phyloP scores from a whole-genome alignment of 1,140 invertebrate species.

The Papilio glaucus region DNA sequence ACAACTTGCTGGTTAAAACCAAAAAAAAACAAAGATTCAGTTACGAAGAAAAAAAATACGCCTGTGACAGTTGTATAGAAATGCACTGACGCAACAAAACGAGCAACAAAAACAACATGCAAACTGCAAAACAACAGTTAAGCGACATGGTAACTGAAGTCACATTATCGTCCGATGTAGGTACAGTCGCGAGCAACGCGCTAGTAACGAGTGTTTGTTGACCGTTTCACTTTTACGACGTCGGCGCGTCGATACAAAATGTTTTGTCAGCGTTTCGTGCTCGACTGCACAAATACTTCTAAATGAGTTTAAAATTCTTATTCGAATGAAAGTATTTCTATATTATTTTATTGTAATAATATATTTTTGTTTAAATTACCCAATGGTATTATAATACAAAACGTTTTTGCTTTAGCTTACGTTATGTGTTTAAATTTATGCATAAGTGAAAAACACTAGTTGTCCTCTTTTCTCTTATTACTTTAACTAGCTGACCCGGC shows the following conservation, averaged over 20 bases:
- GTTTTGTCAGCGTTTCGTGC: constrained; percentile 13
- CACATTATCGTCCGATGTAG: constrained; percentile 6
- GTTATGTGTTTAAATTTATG: no score
- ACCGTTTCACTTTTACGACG: constrained; percentile 17
- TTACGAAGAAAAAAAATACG: neutral
- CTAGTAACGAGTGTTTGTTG: constrained; percentile 20
- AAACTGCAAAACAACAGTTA: neutral
- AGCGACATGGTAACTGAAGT: neutral
- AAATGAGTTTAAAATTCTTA: neutral
- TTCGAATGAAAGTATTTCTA: no score
- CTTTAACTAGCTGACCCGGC: no score
- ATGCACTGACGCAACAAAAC: neutral
- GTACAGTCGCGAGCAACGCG: constrained; percentile 15
- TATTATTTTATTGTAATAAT: no score
- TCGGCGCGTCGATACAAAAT: constrained; percentile 8
- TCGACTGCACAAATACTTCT: neutral
- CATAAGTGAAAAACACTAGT: no score
- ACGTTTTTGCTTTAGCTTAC: no score
- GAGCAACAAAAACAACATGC: neutral
- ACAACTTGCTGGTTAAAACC: no score
- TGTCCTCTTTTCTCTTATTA: no score
- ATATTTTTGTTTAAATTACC: no score
- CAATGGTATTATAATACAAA: no score
- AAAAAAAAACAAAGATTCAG: neutral
- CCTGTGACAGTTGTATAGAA: constrained; percentile 8